Evolutionary conservation across 1,140 invertebrate species (phyloP), one percentile per base, ranked within the genome.

Genomic region (Drosophila mayri): DNA sequence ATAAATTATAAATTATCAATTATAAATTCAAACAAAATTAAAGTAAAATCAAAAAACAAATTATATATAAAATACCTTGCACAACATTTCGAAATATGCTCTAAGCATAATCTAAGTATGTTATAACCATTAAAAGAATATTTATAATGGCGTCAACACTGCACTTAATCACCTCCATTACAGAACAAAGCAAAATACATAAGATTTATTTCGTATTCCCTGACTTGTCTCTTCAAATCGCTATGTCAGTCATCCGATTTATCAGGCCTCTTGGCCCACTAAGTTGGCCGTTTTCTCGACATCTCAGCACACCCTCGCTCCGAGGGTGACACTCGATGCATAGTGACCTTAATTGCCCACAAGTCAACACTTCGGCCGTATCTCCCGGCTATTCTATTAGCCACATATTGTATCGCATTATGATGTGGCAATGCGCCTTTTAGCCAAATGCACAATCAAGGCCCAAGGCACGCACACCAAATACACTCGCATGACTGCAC

Each of bases 301-400:
- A 43, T 32, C 61, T 28, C 43, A 44, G 30, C 52, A 52, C 72
- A 54, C 72, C 70, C 55, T 61, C 57, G 55, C 62, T 49, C n/a
- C 10, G 65, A 71, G 41, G 46, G 37, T 61, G 67, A 71, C 68
- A 71, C 68, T 50, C 55, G 67, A 71, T 37, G 74, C 73, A 46
- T 72, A 62, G 30, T 88, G 84, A 87, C 84, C 84, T 88, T 84
- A 87, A 88, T 87, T 88, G 80, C 76, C 64, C 54, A 74, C 84
- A 88, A 87, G 60, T 87, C 84, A 87, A 71, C 84, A 87, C 84
- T 88, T 68, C 58, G 84, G 63, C 43, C 72, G 63, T 87, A 84
- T 87, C 80, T 71, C 67, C 84, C 30, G 61, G 65, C 61, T 84
- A 71, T 80, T 73, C 76, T 83, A 83, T 78, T 80, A 80, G 80